Base-by-base conservation (phyloP, 2,113 vertebrate genomes). In the Penelope pileata region DNA sequence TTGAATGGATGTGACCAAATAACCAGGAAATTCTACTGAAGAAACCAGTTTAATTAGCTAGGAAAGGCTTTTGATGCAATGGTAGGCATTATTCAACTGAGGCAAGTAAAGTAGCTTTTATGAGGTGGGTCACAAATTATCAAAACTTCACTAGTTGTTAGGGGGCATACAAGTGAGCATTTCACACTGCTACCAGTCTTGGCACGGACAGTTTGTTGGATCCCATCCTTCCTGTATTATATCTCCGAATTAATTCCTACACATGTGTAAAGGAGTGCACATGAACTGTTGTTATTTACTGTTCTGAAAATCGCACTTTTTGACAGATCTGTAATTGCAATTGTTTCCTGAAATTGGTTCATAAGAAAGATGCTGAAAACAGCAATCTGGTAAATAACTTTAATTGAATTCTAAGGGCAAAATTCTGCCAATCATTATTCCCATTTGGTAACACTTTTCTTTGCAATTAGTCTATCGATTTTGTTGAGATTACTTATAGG, bases 341-440 rank as follows among this genome's bases (percentile, higher is more conserved):
- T 83, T 83, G 40, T 84, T 95, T 94, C n/a, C 80, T 84, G 73
- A 95, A 96, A 95, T 90, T 84, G 64, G 48, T 86, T 94, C 36
- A 82, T 86, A 96, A 95, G 85, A 88, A 94, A 90, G 91, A 84
- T 75, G 56, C 64, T 84, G 88, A 94, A 93, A 96, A 88, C 30
- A 91, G 69, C 90, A 93, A 83, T 93, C 43, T 93, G 60, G 56
- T 93, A 96, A 96, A 97, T 81, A 96, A 94, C 56, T 94, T 90
- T 78, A 94, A 95, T 76, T 96, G 88, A 91, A 96, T 88, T 95
- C 88, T 84, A 82, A 93, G 58, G 86, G 88, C 92, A 84, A 93
- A 88, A 93, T 81, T 86, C 94, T 95, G 93, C 32, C 93, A 96
- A 72, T 95, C 93, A 88, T 88, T 90, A 86, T 19, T 94, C 69